Conservation (phyloP, 2,797 vertebrate species). For the Helostoma temminkii region DNA sequence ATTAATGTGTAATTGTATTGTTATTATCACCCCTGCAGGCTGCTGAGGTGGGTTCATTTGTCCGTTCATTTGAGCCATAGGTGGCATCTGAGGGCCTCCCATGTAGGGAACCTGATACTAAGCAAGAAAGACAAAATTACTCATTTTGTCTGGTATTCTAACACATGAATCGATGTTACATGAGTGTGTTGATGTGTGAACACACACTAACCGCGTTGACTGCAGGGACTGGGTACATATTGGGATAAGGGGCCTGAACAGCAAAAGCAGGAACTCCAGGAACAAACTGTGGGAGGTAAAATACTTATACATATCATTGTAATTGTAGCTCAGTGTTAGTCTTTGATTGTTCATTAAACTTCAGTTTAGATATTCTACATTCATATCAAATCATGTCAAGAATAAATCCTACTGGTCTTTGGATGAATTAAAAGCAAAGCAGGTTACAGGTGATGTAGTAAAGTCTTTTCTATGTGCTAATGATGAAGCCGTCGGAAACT, state of each 20-base stretch:
- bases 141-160: neutral
- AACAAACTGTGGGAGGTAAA: conserved; percentile 51
- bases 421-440: neutral
- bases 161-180: neutral
- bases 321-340: too few species aligned
- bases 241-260: conserved; percentile 53
- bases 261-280: conserved; percentile 60
- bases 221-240: conserved; percentile 56
- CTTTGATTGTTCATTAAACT: too few species aligned
- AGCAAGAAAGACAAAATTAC: conserved; percentile 9
- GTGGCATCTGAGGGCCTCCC: conserved; percentile 67
- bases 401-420: too few species aligned
- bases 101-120: conserved; percentile 52
- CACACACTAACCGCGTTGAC: conserved; percentile 63
- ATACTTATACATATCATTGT: neutral
- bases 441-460: too few species aligned
- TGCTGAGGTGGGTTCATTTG: conserved; percentile 67
- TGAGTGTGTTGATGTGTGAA: neutral
- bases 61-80: conserved; percentile 35
- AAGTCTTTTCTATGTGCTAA: neutral
- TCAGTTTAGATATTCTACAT: too few species aligned
- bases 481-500: neutral
- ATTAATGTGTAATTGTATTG: too few species aligned
- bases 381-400: too few species aligned
- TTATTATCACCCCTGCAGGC: conserved; percentile 50